phyloP scores from a whole-genome alignment of 2,888 invertebrate genomes.

The Antheraea yamamai region DNA sequence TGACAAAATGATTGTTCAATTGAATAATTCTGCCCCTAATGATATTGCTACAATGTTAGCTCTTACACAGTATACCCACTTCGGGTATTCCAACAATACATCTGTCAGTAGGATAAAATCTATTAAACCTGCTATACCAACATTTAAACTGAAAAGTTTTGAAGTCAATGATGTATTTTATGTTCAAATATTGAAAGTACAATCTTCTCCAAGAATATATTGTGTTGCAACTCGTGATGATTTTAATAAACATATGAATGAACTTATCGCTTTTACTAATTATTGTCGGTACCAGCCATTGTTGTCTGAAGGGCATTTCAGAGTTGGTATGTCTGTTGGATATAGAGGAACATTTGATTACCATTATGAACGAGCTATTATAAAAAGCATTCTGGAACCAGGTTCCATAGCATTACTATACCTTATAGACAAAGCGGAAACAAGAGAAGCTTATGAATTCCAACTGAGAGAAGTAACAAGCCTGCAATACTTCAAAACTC shows the following conservation, averaged over 20 bases:
- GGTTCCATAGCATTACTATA: background rate
- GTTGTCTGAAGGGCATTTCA: background rate
- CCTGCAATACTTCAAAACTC: background rate
- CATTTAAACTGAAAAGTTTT: background rate
- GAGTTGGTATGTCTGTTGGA: background rate
- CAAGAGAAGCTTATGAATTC: background rate
- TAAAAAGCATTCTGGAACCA: background rate
- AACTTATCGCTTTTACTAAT: background rate
- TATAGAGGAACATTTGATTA: background rate
- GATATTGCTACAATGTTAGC: slow-evolving; percentile 45
- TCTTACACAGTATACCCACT: slow-evolving; percentile 19
- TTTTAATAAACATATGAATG: background rate
- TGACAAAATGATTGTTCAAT: slow-evolving; percentile 29
- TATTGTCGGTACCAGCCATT: background rate
- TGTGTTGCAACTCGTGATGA: background rate
- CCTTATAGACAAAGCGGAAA: background rate
- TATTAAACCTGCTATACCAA: background rate
- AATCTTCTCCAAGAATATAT: background rate
- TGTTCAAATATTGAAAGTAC: background rate
- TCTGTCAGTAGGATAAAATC: background rate
- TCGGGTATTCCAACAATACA: background rate
- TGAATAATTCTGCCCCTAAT: slow-evolving; percentile 40
- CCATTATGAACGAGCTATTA: background rate
- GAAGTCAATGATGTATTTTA: background rate
- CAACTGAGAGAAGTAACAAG: background rate